Evolutionary conservation across 2,888 invertebrate species (phyloP).

Genomic region (Venusia cambrica): DNA sequence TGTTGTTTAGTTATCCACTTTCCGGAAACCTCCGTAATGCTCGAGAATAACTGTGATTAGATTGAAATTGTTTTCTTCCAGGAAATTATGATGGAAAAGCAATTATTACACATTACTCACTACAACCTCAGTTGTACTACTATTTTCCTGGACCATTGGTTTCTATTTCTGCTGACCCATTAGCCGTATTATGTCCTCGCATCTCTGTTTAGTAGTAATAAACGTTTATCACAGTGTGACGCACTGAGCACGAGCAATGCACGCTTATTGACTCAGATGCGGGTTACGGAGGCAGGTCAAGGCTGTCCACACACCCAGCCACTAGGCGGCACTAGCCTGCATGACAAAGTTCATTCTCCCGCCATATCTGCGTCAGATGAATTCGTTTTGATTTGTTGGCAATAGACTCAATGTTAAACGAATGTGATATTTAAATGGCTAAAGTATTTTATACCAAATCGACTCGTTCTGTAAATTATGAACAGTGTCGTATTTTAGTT

Average conservation of each 20-base stretch:
- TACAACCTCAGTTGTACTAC: background rate
- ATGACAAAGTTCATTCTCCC: constrained; percentile 51
- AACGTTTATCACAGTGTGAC: constrained; percentile 17
- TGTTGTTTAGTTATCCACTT: no score
- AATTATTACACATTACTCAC: background rate
- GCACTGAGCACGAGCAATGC: constrained; percentile 15
- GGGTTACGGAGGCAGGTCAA: constrained; percentile 45
- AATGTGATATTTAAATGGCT: constrained; percentile 2
- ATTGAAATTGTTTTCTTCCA: no score
- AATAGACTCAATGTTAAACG: constrained; percentile 21
- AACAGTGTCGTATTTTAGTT: constrained; percentile 6
- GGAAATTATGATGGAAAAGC: background rate
- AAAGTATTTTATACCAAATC: constrained; percentile 4
- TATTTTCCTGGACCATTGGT: constrained; percentile 5
- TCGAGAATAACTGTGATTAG: no score
- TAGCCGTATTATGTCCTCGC: constrained; percentile 11
- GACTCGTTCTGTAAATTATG: constrained; percentile 6
- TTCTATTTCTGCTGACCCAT: constrained; percentile 11
- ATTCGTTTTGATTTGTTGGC: constrained; percentile 35
- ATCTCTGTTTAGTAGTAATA: constrained; percentile 10
- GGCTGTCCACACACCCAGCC: constrained; percentile 50
- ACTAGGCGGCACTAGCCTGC: constrained; percentile 48
- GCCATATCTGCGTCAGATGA: constrained; percentile 24
- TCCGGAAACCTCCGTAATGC: no score
- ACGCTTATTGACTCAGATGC: constrained; percentile 22